Percentiles rank a stretch among this genome's conserved stretches.
Conservation (phyloP, 2,113 vertebrate species). For the Pygoscelis adeliae region DNA sequence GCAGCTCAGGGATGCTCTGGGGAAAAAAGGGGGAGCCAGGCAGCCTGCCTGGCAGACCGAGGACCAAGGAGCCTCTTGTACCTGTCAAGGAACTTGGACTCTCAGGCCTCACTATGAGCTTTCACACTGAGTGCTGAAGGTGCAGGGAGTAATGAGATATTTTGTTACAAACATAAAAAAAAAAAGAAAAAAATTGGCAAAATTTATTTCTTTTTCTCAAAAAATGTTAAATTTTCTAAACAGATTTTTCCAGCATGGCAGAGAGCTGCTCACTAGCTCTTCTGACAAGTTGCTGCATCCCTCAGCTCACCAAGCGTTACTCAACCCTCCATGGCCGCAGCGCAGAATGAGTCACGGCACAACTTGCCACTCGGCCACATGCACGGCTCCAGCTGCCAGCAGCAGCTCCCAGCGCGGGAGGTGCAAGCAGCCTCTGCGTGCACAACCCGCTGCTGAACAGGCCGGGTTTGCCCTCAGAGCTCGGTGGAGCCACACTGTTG, state of each 20-base stretch:
- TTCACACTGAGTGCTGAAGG: not conserved
- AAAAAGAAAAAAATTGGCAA: not conserved
- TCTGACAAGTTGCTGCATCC: not conserved
- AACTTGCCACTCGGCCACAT: accelerated
- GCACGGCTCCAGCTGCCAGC: accelerated
- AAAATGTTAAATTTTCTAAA: not conserved
- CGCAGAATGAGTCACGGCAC: not conserved
- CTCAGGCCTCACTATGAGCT: not conserved
- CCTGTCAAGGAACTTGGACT: not conserved
- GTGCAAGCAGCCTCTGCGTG: accelerated
- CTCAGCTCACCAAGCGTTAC: not conserved
- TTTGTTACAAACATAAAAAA: not conserved
- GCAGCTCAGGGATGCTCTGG: not conserved
- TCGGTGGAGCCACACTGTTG: accelerated
- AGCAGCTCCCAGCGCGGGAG: accelerated
- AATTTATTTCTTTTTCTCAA: not conserved
- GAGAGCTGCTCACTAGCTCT: not conserved
- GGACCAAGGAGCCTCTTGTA: not conserved
- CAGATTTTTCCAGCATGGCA: not conserved
- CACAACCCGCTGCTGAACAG: not conserved
- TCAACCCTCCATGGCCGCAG: not conserved
- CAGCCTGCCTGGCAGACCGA: not conserved
- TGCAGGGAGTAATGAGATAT: not conserved
- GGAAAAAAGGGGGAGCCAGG: accelerated
- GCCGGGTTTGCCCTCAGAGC: not conserved